Conservation (phyloP, 2,113 vertebrate genomes). For the Solea solea region DNA sequence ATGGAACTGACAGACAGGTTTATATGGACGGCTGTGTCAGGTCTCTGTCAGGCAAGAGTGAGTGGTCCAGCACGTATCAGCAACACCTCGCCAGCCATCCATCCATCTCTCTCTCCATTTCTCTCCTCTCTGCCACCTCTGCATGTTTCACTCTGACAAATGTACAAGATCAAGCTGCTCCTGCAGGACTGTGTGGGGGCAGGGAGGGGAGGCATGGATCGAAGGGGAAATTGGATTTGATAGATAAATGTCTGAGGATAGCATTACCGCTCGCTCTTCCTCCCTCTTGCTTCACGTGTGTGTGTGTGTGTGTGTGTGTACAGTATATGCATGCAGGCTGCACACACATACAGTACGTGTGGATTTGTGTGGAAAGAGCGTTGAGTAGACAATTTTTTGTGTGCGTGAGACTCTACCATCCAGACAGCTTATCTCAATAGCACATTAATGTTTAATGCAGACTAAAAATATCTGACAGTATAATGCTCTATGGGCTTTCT, state of each 20-base stretch:
- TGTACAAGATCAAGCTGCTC: conserved; percentile 74
- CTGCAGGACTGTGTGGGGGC: conserved; percentile 65
- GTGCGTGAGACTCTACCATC: conserved; percentile 48
- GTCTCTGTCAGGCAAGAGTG: conserved; percentile 61
- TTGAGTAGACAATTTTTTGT: conserved; percentile 54
- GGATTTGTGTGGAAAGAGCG: conserved; percentile 34
- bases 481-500: conserved; percentile 59
- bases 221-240: conserved; percentile 67
- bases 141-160: conserved; percentile 79
- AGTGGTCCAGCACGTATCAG: conserved; percentile 69
- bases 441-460: conserved; percentile 73
- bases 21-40: conserved; percentile 66
- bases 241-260: conserved; percentile 72
- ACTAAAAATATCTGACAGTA: conserved; percentile 73
- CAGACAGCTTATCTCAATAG: conserved; percentile 69
- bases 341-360: background rate
- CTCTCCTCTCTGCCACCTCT: conserved; percentile 41
- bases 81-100: conserved; percentile 67
- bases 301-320: background rate
- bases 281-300: conserved; percentile 2
- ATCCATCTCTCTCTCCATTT: conserved; percentile 51
- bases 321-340: background rate
- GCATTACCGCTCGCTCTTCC: conserved; percentile 47
- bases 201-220: conserved; percentile 66
- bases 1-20: conserved; percentile 55